Conservation (phyloP, 2,113 vertebrate genomes). For the Pseudorhombus dupliciocellatus region DNA sequence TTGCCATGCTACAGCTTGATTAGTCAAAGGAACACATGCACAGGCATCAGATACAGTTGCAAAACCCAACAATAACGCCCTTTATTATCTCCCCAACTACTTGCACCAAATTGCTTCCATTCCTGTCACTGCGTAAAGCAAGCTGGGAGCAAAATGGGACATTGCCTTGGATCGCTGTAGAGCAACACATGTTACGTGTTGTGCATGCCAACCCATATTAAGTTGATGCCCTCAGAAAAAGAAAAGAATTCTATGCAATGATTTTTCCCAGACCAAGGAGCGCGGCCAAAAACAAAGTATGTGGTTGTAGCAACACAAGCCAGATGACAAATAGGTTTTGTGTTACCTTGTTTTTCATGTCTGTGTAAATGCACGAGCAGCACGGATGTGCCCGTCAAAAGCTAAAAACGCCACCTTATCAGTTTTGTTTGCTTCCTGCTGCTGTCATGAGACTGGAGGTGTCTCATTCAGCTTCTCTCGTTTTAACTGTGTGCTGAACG, state of each 20-base stretch:
- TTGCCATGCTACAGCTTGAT: constrained; percentile 62
- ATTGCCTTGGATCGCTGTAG: constrained; percentile 45
- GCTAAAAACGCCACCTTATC: background rate
- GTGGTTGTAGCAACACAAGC: constrained; percentile 9
- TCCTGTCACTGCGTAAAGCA: constrained; percentile 58
- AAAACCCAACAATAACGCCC: constrained; percentile 53
- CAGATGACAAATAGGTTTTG: constrained; percentile 1
- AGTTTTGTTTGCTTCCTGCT: background rate
- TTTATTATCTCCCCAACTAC: constrained; percentile 66
- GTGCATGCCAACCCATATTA: constrained; percentile 55
- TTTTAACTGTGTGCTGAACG: background rate
- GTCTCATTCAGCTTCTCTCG: background rate
- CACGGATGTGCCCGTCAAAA: background rate
- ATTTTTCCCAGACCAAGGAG: constrained; percentile 1
- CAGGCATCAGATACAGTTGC: constrained; percentile 63
- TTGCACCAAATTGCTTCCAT: constrained; percentile 74
- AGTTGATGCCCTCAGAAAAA: constrained; percentile 35
- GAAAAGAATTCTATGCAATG: background rate
- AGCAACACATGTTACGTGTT: constrained; percentile 66
- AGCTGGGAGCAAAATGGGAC: constrained; percentile 57
- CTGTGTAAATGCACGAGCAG: constrained; percentile 7
- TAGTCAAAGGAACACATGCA: constrained; percentile 72
- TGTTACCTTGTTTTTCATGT: constrained; percentile 11
- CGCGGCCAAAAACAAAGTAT: constrained; percentile 1
- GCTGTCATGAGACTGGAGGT: background rate